Base-by-base conservation (phyloP, 2,113 vertebrate species). In the Odocoileus virginianus region DNA sequence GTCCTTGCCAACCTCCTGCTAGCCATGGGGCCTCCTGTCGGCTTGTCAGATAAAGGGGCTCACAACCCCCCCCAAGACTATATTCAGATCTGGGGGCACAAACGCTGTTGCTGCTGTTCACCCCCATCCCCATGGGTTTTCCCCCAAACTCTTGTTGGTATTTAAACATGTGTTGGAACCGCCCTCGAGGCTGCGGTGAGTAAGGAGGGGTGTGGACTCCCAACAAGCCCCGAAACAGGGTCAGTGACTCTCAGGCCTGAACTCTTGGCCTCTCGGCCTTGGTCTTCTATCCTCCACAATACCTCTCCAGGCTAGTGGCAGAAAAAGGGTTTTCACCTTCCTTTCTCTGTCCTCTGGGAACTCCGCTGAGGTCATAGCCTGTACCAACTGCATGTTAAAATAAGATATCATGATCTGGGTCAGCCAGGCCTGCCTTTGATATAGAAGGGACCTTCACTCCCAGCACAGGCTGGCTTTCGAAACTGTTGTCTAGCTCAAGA, bases 371-470 rank as follows among this genome's bases (percentile, higher is more conserved):
- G n/a, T 40, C 61, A 58, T 16, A 45, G 43, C 47, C 74, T n/a
- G 28, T 1, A 15, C 64, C 8, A 11, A 23, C 79, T 52, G 2
- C 47, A 6, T 54, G 76, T 86, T 93, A 71, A 96, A 96, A 94
- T 84, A 76, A 90, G 91, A 78, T 17, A 28, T 54, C 64, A 1
- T n/a, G 71, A 81, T 83, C 50, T 54, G 52, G 60, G 27, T 55
- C 11, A 0, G 33, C 40, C 64, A 64, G 40, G 54, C 11, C 43
- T 82, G 45, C 47, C 93, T 97, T 94, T 97, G 95, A 78, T 86
- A 12, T 3, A 12, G 9, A 54, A 76, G 11, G 52, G 78, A 92
- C 13, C n/a, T 36, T 60, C 27, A 7, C 28, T n/a, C 14, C 67
- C 45, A 47, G 64, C 50, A 52, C 43, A 67, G 57, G 5, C 36